Percentiles rank a stretch among this genome's conserved stretches.
Evolutionary conservation across 2,113 vertebrate genomes (phyloP).

Genomic region (Otocyon megalotis): DNA sequence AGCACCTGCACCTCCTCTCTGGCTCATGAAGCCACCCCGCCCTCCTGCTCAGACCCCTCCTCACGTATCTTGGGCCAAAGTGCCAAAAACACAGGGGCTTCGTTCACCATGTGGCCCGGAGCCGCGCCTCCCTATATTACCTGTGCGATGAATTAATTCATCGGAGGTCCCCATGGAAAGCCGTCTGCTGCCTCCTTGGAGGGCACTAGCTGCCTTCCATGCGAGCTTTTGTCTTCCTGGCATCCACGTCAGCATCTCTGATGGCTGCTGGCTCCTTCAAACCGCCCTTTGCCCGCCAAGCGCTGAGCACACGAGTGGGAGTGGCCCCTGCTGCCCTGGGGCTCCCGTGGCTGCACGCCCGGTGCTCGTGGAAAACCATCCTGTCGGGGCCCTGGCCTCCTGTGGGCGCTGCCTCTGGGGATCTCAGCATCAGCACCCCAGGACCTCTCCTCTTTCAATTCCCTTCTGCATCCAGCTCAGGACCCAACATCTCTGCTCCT

Average conservation of each 20-base stretch:
- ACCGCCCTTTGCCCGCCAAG: not conserved
- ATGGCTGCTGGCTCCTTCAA: not conserved
- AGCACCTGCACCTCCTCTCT: not conserved
- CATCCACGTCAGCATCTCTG: not conserved
- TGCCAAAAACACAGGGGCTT: not conserved
- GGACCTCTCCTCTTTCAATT: not conserved
- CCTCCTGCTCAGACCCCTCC: not conserved
- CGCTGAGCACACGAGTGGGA: accelerated
- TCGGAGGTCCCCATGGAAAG: not conserved
- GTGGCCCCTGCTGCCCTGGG: not conserved
- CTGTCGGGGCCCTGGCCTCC: not conserved
- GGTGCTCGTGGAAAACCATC: not conserved
- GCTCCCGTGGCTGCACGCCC: not conserved
- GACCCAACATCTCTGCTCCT: not conserved
- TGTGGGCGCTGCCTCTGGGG: not conserved
- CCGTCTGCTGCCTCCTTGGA: not conserved
- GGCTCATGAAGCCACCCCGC: not conserved
- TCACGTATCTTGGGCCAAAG: not conserved
- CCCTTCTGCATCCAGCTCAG: not conserved
- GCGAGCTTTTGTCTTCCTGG: not conserved
- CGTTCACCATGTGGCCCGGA: accelerated
- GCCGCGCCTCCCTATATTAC: too few species aligned
- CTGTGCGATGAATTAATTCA: not conserved
- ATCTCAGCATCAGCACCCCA: not conserved
- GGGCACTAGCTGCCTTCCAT: not conserved